phyloP scores from a whole-genome alignment of 2,113 vertebrate genomes.

The Stercorarius parasiticus region DNA sequence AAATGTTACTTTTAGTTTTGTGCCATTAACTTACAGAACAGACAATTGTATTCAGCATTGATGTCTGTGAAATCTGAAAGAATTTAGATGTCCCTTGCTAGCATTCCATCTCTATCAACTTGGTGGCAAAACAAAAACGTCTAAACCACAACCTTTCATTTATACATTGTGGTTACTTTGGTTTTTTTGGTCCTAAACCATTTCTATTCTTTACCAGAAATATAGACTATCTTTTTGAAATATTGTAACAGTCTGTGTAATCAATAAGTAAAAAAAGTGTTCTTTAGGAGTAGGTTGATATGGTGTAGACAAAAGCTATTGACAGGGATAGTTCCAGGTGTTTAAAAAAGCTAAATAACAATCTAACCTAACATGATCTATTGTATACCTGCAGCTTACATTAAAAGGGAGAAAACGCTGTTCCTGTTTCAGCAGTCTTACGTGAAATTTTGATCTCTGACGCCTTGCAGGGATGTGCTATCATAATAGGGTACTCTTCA shows the following conservation, averaged over 20 bases:
- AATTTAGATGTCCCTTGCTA: background rate
- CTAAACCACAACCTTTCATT: background rate
- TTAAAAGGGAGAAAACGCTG: background rate
- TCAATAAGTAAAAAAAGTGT: background rate
- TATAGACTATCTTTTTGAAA: background rate
- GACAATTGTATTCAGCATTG: background rate
- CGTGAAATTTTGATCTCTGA: background rate
- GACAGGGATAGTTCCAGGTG: background rate
- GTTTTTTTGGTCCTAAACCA: background rate
- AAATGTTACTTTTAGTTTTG: background rate
- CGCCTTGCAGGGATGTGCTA: background rate
- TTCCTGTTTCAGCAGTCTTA: background rate
- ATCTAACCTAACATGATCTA: background rate
- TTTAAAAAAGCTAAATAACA: background rate
- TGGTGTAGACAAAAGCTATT: background rate
- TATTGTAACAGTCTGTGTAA: background rate
- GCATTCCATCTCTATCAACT: background rate
- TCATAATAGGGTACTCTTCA: rapidly evolving
- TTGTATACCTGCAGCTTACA: background rate
- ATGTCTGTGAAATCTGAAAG: background rate
- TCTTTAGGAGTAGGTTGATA: background rate
- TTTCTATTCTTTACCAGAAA: background rate
- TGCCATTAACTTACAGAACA: background rate
- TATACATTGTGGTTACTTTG: background rate
- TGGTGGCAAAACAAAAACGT: background rate